Percentiles rank a stretch among this genome's conserved stretches.
Evolutionary conservation across 2,797 vertebrate species (phyloP).

Genomic region (Scarus forsteni): DNA sequence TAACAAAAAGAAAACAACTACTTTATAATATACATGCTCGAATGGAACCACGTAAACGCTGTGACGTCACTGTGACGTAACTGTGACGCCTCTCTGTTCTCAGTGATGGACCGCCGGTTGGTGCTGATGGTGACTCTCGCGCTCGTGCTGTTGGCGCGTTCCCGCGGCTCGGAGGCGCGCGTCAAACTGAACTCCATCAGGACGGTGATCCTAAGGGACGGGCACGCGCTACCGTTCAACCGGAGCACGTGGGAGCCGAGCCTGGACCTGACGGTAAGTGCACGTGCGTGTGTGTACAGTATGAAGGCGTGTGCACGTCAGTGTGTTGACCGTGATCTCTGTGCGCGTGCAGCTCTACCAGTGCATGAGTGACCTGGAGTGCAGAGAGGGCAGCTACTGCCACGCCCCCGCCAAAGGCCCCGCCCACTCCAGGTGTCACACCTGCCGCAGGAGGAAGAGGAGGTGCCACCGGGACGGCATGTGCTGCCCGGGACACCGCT

Average conservation of each 20-base stretch:
- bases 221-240: constrained; percentile 56
- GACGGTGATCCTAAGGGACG: constrained; percentile 55
- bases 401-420: constrained; percentile 86
- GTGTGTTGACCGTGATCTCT: neutral
- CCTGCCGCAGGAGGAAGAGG: constrained; percentile 89
- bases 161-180: constrained; percentile 37
- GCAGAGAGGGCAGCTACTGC: constrained; percentile 90
- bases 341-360: constrained; percentile 82
- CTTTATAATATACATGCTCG: too few relatives aligned
- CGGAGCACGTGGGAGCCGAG: constrained; percentile 64
- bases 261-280: constrained; percentile 60
- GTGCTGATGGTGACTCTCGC: constrained; percentile 18
- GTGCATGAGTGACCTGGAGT: constrained; percentile 92
- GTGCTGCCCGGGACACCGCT: constrained; percentile 92
- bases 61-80: too few relatives aligned
- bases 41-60: too few relatives aligned
- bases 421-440: constrained; percentile 84
- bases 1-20: too few relatives aligned
- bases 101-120: constrained; percentile 4
- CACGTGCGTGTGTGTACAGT: neutral
- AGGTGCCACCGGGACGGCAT: constrained; percentile 91
- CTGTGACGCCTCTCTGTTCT: neutral
- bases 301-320: neutral
- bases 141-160: constrained; percentile 18
- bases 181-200: constrained; percentile 68